These are phyloP conservation scores for Macrobrachium rosenbergii DNA, from an alignment of 1,140 invertebrate species.

Conservation along the genomic window DNA sequence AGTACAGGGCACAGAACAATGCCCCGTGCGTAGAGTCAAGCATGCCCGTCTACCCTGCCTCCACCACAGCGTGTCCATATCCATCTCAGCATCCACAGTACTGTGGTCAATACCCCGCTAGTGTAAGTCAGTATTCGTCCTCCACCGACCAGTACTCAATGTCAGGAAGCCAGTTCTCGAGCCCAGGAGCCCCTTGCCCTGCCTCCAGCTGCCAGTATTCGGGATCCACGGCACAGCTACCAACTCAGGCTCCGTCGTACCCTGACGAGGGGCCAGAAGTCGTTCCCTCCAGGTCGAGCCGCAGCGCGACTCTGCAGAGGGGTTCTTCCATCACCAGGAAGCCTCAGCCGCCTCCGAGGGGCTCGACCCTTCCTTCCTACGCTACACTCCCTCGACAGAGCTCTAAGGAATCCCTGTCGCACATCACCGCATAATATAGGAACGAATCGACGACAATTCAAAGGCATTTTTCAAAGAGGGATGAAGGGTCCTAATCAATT, in stretches of 20 bases:
- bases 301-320: slow-evolving; percentile 45
- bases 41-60: slow-evolving; percentile 36
- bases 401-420: slow-evolving; percentile 60
- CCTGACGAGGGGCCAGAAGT: slow-evolving; percentile 26
- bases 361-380: slow-evolving; percentile 56
- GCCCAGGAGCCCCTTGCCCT: slow-evolving; percentile 44
- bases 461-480: neutral
- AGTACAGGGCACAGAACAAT: slow-evolving; percentile 20
- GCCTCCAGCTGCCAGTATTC: slow-evolving; percentile 44
- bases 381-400: slow-evolving; percentile 61
- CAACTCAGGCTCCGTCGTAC: slow-evolving; percentile 5
- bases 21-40: slow-evolving; percentile 6
- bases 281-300: slow-evolving; percentile 18
- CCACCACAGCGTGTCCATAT: slow-evolving; percentile 31
- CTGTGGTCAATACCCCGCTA: slow-evolving; percentile 47
- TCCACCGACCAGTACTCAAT: slow-evolving; percentile 62
- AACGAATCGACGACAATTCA: neutral
- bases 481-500: neutral
- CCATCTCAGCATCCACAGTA: slow-evolving; percentile 42
- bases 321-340: slow-evolving; percentile 55
- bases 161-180: slow-evolving; percentile 62
- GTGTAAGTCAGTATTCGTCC: slow-evolving; percentile 53
- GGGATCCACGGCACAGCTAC: slow-evolving; percentile 23
- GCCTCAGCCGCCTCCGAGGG: slow-evolving; percentile 59
- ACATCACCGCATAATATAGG: slow-evolving; percentile 58